Evolutionary conservation across 2,113 vertebrate species (phyloP), one percentile per base, ranked within the genome.

Genomic region (Ivindomyrus marchei): DNA sequence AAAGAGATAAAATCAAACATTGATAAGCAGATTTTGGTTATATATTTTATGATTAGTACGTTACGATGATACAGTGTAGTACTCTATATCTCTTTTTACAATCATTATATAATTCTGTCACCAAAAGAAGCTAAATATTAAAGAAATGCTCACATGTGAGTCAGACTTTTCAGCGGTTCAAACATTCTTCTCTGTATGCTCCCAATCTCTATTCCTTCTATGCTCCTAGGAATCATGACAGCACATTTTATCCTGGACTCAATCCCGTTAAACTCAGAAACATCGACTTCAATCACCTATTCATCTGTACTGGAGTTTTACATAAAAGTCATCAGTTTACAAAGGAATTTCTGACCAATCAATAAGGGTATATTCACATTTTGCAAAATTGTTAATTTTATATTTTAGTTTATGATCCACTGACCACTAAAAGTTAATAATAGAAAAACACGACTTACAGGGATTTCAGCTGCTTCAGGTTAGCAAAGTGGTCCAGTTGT

Each of bases 171-270:
- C 17, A 99, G 96, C 24, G 97, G 97, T 89, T 95, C 96, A 93
- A 99, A 99, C 97, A 99, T 99, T 92, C 97, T 96, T 89, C 96
- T 96, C 86, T 98, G 97, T 92, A 99, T 99, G 94, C 98, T 97
- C 90, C 93, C 92, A 92, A 99, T 98, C 94, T 99, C 98, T 90
- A 99, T 96, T 89, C 98, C 98, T 88, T 98, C 98, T 88, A 99
- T 97, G 92, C 97, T 97, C 93, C 98, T 99, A 92, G 90, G 95
- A 92, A 89, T 89, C 85, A 93, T 13, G 46, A n/a, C 19, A 4
- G 42, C 21, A 47, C 45, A n/a, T 46, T n/a, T 83, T 24, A 85
- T 85, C 19, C 80, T 3, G 80, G 39, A 42, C 31, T 83, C 70
- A 27, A n/a, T 77, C 77, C 19, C 39, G 19, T 10, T 80, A 80